Evolutionary conservation across 2,888 invertebrate genomes (phyloP), one percentile per base, ranked within the genome.

Genomic region (Temnothorax ravouxi): DNA sequence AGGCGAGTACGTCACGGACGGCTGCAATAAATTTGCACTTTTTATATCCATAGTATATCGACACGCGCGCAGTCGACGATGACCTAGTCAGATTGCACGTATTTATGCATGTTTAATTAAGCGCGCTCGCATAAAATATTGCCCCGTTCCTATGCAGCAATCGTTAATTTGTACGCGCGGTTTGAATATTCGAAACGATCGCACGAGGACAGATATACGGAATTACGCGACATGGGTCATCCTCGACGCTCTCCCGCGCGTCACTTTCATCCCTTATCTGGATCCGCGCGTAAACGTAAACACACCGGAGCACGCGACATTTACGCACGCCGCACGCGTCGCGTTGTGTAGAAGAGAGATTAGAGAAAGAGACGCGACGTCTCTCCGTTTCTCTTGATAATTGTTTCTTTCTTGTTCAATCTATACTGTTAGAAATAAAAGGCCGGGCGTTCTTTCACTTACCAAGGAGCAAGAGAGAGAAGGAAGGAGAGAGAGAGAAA

Each of bases 51-150:
- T 3, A 29, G 29, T 29, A n/a, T 64, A 21, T 76, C 29, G 13
- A 38, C 62, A 18, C 18, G 47, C 50, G 9, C 34, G 29, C 9
- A 15, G 67, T n/a, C 77, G 38, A 50, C 47, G 34, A 76, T 77
- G 54, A 52, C 69, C 52, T 5, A 77, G 52, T 77, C 52, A 67
- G 50, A 66, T 77, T 77, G 29, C 9, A 41, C 1, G n/a, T 41
- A 29, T 44, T 67, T 41, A 77, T 67, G 67, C 52, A 52, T 77
- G 67, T 54, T 77, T 77, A 67, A 75, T 77, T 77, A 67, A 75
- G 18, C 11, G 64, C 21, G 11, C 11, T 62, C 6, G 38, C 18
- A 50, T 76, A 76, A 50, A 50, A 50, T 47, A 47, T 76, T 4
- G 9, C 54, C 47, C 47, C 41, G 3, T 47, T 13, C n/a, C 13